phyloP scores from a whole-genome alignment of 2,888 invertebrate species.

The Pyrochroa serraticornis region DNA sequence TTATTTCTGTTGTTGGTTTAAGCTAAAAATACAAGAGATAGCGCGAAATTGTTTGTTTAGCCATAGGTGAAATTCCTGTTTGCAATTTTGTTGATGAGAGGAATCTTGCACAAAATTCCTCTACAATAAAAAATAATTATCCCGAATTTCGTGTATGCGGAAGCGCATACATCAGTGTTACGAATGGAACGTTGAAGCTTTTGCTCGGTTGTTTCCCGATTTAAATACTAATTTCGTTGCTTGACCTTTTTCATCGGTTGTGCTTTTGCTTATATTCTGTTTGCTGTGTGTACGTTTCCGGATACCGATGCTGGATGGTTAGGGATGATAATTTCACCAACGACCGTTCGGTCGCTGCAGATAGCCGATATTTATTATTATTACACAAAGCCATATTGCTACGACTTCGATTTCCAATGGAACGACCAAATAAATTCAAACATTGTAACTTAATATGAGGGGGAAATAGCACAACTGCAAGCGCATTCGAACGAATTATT shows the following conservation, averaged over 20 bases:
- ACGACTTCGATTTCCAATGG: conserved; percentile 47
- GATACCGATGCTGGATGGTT: conserved; percentile 36
- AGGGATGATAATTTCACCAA: conserved; percentile 48
- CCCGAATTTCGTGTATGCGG: no score
- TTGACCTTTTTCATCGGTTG: neutral
- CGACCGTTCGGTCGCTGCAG: conserved; percentile 46
- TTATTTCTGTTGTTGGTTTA: no score
- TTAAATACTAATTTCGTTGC: conserved; percentile 2
- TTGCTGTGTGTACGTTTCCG: neutral
- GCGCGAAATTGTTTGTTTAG: no score
- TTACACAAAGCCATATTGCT: conserved; percentile 51
- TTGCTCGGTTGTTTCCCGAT: neutral
- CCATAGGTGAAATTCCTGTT: no score
- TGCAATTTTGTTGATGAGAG: no score
- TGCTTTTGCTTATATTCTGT: neutral
- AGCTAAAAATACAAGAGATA: no score
- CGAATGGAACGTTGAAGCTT: neutral
- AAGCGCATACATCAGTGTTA: neutral
- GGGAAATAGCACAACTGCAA: conserved; percentile 19
- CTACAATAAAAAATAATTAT: no score
- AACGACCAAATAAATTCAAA: conserved; percentile 40
- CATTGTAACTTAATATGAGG: conserved; percentile 33
- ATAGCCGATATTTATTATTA: conserved; percentile 53
- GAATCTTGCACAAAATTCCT: no score
- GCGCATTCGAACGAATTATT: conserved; percentile 28